Percentiles rank a stretch among this genome's conserved stretches.
These are phyloP conservation scores for Pachliopta kotzebuea DNA, from an alignment of 2,888 invertebrate genomes.

Conservation along the genomic window DNA sequence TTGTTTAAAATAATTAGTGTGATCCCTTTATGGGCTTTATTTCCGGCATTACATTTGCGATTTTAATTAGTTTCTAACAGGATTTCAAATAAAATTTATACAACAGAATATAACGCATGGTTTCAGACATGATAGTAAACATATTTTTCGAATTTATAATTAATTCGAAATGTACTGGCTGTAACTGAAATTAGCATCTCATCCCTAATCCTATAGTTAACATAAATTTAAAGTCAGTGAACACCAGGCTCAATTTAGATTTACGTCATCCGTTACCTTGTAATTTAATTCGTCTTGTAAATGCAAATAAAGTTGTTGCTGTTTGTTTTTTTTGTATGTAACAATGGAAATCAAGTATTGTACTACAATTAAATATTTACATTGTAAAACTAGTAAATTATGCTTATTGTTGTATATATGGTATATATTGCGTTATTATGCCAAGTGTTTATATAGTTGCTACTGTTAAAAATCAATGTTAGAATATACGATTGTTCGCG, in stretches of 20 bases:
- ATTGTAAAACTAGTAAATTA: background rate
- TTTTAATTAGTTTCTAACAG: too few relatives aligned
- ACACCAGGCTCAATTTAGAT: conserved; percentile 7
- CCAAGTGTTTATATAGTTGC: too few relatives aligned
- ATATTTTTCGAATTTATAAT: background rate
- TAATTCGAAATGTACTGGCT: background rate
- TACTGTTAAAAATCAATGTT: too few relatives aligned
- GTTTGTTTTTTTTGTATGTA: background rate
- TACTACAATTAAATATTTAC: background rate
- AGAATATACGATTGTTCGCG: too few relatives aligned
- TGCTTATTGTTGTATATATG: too few relatives aligned
- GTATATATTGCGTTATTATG: background rate
- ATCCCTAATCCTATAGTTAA: conserved; percentile 3
- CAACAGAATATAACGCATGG: too few relatives aligned
- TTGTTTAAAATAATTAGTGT: too few relatives aligned
- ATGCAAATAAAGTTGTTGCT: conserved; percentile 2
- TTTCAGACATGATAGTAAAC: background rate
- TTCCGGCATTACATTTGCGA: too few relatives aligned
- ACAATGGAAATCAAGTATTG: background rate
- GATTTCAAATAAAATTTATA: too few relatives aligned
- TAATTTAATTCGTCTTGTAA: conserved; percentile 12
- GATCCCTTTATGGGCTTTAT: too few relatives aligned
- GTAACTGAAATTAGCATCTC: background rate
- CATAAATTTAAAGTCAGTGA: conserved; percentile 19
- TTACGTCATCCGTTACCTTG: conserved; percentile 12